Percentiles rank a stretch among this genome's conserved stretches.
Conservation (phyloP, 2,888 invertebrate genomes). For the Villa cingulata region DNA sequence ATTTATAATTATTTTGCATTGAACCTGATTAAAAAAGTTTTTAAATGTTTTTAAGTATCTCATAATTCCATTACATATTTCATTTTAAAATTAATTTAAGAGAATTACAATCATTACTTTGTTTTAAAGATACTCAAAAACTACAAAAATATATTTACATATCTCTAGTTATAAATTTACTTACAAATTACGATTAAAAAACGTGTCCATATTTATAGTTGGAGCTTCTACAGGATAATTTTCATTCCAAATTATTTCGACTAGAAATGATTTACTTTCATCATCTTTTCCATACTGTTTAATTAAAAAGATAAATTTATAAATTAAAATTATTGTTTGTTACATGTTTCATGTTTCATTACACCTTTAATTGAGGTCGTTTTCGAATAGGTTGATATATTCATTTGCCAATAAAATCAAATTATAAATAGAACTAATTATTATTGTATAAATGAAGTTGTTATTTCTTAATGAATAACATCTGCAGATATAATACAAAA, state of each 20-base stretch:
- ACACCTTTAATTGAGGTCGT: not conserved
- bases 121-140: too few species aligned
- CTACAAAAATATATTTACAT: too few species aligned
- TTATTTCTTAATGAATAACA: too few species aligned
- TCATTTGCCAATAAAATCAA: too few species aligned
- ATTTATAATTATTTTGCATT: not conserved
- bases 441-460: too few species aligned
- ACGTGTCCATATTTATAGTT: conserved; percentile 70
- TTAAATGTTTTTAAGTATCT: too few species aligned
- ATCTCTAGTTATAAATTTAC: conserved; percentile 33
- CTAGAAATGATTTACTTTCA: conserved; percentile 61
- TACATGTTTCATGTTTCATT: not conserved
- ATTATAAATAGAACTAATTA: too few species aligned
- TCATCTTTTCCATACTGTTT: conserved; percentile 68
- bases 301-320: conserved; percentile 23
- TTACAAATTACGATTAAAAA: conserved; percentile 88
- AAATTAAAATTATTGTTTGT: not conserved
- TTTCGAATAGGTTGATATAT: too few species aligned
- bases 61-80: too few species aligned
- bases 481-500: too few species aligned
- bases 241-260: conserved; percentile 78
- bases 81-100: too few species aligned
- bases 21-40: not conserved
- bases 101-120: too few species aligned
- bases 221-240: conserved; percentile 78